phyloP scores from a whole-genome alignment of 2,113 vertebrate species.

The Osmerus eperlanus region DNA sequence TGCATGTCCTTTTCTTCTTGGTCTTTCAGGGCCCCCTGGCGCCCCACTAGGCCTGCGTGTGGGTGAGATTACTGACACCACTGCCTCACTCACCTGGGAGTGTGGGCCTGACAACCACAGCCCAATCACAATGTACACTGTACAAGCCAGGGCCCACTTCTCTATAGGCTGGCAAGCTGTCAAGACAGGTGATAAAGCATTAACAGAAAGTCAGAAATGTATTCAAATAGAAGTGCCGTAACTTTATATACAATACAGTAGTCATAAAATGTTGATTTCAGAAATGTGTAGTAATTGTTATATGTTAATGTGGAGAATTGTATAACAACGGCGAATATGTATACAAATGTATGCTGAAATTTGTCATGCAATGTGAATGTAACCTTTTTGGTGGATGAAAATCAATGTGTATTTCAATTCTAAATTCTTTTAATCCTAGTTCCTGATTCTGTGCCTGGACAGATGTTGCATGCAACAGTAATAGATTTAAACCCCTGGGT shows the following conservation, averaged over 20 bases:
- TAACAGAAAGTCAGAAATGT: not conserved
- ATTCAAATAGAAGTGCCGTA: not conserved
- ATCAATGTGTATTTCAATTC: conserved; percentile 46
- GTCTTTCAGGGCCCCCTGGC: conserved; percentile 67
- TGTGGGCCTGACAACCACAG: conserved; percentile 71
- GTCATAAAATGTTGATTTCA: not conserved
- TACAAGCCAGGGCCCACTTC: conserved; percentile 70
- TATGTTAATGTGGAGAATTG: not conserved
- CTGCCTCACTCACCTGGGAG: conserved; percentile 71
- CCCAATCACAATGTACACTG: conserved; percentile 66
- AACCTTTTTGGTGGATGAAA: conserved; percentile 10
- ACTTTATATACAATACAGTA: no score
- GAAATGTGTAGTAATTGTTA: not conserved
- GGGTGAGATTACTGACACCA: conserved; percentile 66
- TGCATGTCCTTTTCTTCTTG: conserved; percentile 20
- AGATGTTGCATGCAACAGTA: conserved; percentile 69
- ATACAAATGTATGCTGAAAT: not conserved
- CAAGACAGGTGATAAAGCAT: conserved; percentile 59
- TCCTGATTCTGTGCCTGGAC: conserved; percentile 74
- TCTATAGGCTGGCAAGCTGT: conserved; percentile 74
- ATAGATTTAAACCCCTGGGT: conserved; percentile 72
- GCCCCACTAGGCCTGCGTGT: conserved; percentile 63
- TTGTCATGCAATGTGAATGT: not conserved
- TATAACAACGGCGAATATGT: not conserved
- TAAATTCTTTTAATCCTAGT: conserved; percentile 72